Evolutionary conservation across 2,797 vertebrate species (phyloP).

Genomic region (Phyllotis vaccarum): DNA sequence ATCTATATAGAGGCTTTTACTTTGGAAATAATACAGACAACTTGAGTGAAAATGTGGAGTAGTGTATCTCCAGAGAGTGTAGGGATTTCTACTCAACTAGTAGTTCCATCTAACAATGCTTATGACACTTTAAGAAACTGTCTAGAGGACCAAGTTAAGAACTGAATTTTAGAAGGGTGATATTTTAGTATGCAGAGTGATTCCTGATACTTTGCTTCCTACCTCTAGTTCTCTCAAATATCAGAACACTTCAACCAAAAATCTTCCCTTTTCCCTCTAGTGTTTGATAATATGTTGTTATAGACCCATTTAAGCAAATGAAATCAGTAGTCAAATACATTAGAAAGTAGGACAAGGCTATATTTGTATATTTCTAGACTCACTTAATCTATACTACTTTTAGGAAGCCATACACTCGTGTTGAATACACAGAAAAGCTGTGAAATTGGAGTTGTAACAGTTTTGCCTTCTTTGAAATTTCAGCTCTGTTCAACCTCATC

Average conservation of each 20-base stretch:
- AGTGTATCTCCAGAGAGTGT: slow-evolving; percentile 46
- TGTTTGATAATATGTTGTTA: slow-evolving; percentile 17
- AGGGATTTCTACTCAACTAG: not conserved
- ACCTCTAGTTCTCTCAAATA: not conserved
- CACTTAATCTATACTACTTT: not conserved
- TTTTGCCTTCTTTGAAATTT: slow-evolving; percentile 83
- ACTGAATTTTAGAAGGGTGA: slow-evolving; percentile 1
- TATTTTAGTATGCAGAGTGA: not conserved
- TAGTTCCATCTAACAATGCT: slow-evolving; percentile 23
- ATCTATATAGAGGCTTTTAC: slow-evolving; percentile 37
- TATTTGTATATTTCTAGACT: not conserved
- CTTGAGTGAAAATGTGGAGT: slow-evolving; percentile 46
- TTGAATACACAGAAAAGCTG: slow-evolving; percentile 18
- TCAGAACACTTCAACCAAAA: not conserved
- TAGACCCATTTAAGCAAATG: not conserved
- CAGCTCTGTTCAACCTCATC: slow-evolving; percentile 99
- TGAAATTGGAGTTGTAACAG: slow-evolving; percentile 28
- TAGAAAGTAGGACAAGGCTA: slow-evolving; percentile 1
- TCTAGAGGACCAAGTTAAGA: slow-evolving; percentile 32
- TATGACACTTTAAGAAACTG: slow-evolving; percentile 47
- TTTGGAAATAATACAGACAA: slow-evolving; percentile 51
- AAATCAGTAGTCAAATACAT: not conserved
- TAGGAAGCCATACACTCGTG: not conserved
- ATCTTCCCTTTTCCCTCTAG: slow-evolving; percentile 10
- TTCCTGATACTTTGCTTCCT: not conserved